Percentiles rank a stretch among this genome's conserved stretches.
Evolutionary conservation across 2,888 invertebrate species (phyloP).

Genomic region (Parnassius glacialis): DNA sequence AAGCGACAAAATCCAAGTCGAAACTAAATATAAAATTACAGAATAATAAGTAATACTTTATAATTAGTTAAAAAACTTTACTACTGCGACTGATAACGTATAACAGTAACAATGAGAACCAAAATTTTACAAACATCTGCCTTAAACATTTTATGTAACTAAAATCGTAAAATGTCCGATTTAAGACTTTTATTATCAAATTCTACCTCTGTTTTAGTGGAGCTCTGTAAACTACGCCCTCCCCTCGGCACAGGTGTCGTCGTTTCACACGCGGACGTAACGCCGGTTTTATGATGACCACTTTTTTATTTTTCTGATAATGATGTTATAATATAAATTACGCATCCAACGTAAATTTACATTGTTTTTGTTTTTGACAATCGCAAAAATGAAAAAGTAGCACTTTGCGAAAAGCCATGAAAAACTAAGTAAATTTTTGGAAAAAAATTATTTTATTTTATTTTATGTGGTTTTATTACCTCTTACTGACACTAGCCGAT

Average conservation of each 20-base stretch:
- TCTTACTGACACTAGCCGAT: too few relatives aligned
- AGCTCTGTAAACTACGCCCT: conserved; percentile 29
- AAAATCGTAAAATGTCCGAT: too few relatives aligned
- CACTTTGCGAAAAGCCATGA: too few relatives aligned
- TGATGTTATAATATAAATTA: conserved; percentile 37
- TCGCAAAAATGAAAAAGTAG: too few relatives aligned
- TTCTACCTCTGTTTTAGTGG: conserved; percentile 24
- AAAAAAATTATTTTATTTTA: too few relatives aligned
- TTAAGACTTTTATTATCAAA: neutral
- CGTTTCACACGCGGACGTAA: conserved; percentile 66
- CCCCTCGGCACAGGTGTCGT: conserved; percentile 70
- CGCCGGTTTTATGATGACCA: conserved; percentile 64
- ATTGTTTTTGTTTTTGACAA: too few relatives aligned
- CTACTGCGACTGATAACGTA: neutral
- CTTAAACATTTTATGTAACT: neutral
- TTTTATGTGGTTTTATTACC: too few relatives aligned
- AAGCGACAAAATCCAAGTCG: too few relatives aligned
- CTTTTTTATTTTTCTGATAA: conserved; percentile 66
- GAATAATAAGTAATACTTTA: too few relatives aligned
- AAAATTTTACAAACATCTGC: neutral
- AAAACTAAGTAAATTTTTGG: too few relatives aligned
- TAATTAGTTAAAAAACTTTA: neutral
- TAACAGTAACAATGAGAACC: neutral
- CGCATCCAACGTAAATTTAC: too few relatives aligned
- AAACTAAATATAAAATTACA: too few relatives aligned